A percentile compares a stretch with the other conserved stretches of the same genome.
phyloP scores from a whole-genome alignment of 2,888 invertebrate genomes.

The Rotaria magnacalcarata region DNA sequence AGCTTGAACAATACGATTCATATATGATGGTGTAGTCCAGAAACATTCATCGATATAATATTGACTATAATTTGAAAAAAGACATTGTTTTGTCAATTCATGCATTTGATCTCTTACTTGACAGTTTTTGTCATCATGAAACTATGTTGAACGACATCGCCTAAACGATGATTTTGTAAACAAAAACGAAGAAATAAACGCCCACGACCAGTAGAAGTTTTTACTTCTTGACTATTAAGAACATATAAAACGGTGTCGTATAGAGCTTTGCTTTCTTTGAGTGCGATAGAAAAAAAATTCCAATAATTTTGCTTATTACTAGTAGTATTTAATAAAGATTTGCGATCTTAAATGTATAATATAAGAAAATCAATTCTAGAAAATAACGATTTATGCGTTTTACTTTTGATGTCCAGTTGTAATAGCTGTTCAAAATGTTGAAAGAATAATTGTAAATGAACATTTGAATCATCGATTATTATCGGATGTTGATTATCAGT shows the following conservation, averaged over 20 bases:
- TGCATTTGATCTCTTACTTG: background rate
- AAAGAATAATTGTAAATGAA: conserved; percentile 23
- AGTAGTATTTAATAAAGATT: background rate
- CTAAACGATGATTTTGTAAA: conserved; percentile 59
- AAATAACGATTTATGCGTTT: background rate
- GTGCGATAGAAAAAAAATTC: background rate
- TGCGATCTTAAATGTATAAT: background rate
- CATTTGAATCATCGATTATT: background rate
- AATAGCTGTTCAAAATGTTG: conserved; percentile 9
- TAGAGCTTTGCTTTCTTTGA: conserved; percentile 28
- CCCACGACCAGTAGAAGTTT: conserved; percentile 58
- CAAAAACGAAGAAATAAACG: conserved; percentile 59
- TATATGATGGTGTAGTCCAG: conserved; percentile 52
- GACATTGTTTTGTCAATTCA: too few relatives aligned
- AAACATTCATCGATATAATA: conserved; percentile 55
- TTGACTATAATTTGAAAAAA: conserved; percentile 51
- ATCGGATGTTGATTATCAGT: background rate
- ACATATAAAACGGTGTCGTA: background rate
- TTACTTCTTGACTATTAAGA: conserved; percentile 47
- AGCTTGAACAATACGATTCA: conserved; percentile 52
- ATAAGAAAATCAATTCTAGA: background rate
- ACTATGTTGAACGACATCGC: conserved; percentile 60
- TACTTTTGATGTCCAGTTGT: background rate
- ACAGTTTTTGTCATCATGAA: conserved; percentile 52
- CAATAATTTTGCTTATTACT: background rate